A percentile compares a stretch with the other conserved stretches of the same genome.
Evolutionary conservation across 2,113 vertebrate species (phyloP).

Genomic region (Bufo gargarizans): DNA sequence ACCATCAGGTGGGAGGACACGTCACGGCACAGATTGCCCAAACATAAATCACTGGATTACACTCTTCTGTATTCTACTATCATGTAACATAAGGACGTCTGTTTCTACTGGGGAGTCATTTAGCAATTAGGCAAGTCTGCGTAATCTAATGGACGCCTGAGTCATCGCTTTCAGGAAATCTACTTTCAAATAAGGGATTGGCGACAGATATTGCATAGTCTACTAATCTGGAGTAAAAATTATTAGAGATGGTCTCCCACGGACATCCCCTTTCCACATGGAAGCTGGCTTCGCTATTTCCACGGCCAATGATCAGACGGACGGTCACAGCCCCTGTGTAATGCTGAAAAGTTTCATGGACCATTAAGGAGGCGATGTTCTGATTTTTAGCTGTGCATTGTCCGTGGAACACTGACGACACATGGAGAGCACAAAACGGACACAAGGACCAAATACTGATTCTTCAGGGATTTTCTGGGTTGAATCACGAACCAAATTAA

Average conservation of each 20-base stretch:
- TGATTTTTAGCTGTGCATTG: too few relatives aligned
- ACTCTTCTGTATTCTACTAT: not conserved
- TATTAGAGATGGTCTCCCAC: not conserved
- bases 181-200: not conserved
- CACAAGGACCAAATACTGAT: too few relatives aligned
- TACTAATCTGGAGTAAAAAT: not conserved
- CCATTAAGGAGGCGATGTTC: too few relatives aligned
- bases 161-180: constrained; percentile 13
- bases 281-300: too few relatives aligned
- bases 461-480: too few relatives aligned
- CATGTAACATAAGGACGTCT: not conserved
- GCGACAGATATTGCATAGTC: not conserved
- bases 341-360: too few relatives aligned
- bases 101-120: not conserved
- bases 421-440: too few relatives aligned
- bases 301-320: too few relatives aligned
- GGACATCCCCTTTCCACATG: too few relatives aligned
- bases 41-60: not conserved
- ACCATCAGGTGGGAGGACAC: not conserved
- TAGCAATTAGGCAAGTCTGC: not conserved
- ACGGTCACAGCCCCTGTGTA: too few relatives aligned
- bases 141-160: constrained; percentile 11
- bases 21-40: not conserved
- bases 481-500: too few relatives aligned
- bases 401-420: too few relatives aligned